Base-by-base conservation (phyloP, 1,140 invertebrate species). In the Drosophila ambigua region DNA sequence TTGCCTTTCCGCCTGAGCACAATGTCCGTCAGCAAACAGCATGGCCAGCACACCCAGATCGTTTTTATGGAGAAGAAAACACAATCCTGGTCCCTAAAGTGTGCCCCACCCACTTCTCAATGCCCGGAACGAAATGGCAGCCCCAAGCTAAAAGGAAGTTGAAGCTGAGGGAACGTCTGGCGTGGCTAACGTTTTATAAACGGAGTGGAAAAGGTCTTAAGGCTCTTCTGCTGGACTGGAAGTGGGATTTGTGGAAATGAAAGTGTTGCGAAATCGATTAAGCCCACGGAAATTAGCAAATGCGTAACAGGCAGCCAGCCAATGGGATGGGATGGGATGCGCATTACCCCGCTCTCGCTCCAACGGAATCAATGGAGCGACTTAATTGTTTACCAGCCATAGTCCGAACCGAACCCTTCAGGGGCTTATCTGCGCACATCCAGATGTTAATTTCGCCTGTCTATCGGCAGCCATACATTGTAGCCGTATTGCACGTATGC, bases 351-450 rank as follows among this genome's bases (percentile, higher is more conserved):
- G 20, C 20, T 0, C 23, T 4, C 8, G 31, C 31, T 31, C 31
- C 35, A 13, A 5, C 35, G 35, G 4, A 13, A 13, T 13, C 58
- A 62, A 74, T 79, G 64, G 77, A 64, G 23, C 73, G 62, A 57
- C 60, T 75, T 71, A 80, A 79, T 79, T 79, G 77, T 79, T 79
- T 79, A 64, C 49, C 35, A 44, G 45, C 55, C 41, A 23, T 28
- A 48, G 52, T 54, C 43, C 24, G 52, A 44, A 43, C 43, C 24
- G 52, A 44, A 43, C 15, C 31, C 24, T 28, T 66, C 60, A 28
- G 15, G 45, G 63, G 23, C 49, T 69, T 80, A 80, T 63, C 35
- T 39, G 35, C 5, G 26, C 45, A 15, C 13, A 46, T 43, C 28
- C 77, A 75, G 63, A 69, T 79, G 71, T 50, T 65, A 66, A 65